These are phyloP conservation scores for Heteromormyrus szaboi DNA, from an alignment of 2,797 vertebrate species.

Conservation along the genomic window DNA sequence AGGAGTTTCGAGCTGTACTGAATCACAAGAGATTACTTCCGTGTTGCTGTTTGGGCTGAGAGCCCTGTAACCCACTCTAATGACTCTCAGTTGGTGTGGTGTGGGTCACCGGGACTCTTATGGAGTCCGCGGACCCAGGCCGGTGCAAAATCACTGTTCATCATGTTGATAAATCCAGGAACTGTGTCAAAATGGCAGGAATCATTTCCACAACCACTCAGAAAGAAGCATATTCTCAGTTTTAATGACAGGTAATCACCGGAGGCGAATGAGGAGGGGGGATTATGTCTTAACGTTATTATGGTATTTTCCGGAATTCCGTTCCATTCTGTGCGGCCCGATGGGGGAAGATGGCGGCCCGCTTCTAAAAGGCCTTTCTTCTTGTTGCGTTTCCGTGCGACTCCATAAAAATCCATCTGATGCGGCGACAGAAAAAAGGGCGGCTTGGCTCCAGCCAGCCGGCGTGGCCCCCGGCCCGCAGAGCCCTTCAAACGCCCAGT, in stretches of 20 bases:
- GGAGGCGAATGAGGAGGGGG: neutral
- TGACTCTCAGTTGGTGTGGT: neutral
- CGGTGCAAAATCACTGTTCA: neutral
- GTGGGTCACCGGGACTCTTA: neutral
- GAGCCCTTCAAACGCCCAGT: conserved; percentile 36
- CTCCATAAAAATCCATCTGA: neutral
- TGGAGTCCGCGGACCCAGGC: neutral
- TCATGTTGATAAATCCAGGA: neutral
- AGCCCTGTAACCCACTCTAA: conserved; percentile 22
- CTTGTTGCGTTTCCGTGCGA: conserved; percentile 28
- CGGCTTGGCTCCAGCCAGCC: conserved; percentile 3
- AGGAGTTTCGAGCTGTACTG: conserved; percentile 29
- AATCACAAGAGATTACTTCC: conserved; percentile 40
- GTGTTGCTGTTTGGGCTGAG: conserved; percentile 15
- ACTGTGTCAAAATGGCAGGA: neutral
- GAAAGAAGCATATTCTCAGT: neutral
- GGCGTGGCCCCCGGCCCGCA: conserved; percentile 28
- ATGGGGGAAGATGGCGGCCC: neutral
- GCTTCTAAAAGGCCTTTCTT: conserved; percentile 11
- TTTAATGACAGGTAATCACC: neutral
- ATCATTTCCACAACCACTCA: neutral
- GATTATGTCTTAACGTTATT: neutral
- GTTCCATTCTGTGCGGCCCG: neutral
- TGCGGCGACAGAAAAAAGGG: neutral
- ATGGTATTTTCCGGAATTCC: neutral